Conservation (phyloP, 2,888 invertebrate genomes). For the Acleris laterana region DNA sequence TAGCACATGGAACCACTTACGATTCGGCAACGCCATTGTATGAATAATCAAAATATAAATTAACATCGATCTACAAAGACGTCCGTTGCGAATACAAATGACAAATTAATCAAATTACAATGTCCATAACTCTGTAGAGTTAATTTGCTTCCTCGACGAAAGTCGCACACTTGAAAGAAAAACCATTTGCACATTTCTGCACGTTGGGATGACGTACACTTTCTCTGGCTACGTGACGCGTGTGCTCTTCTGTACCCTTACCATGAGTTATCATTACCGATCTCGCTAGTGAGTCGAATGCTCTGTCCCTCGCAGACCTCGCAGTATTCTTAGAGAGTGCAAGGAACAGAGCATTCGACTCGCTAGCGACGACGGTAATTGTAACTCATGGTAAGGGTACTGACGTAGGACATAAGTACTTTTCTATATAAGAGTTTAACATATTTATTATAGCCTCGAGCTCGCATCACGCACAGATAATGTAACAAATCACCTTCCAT, state of each 20-base stretch:
- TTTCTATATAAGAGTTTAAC: constrained; percentile 30
- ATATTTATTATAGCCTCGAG: constrained; percentile 27
- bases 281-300: too few species aligned
- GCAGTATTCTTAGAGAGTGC: too few species aligned
- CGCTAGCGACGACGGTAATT: too few species aligned
- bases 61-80: too few species aligned
- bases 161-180: constrained; percentile 48
- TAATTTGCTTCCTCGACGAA: constrained; percentile 40
- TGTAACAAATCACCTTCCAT: constrained; percentile 28
- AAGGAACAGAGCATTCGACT: too few species aligned
- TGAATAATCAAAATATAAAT: too few species aligned
- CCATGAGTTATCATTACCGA: too few species aligned
- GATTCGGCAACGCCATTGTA: too few species aligned
- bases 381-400: too few species aligned
- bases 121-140: constrained; percentile 27
- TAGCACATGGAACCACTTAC: too few species aligned
- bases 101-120: constrained; percentile 7
- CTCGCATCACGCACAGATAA: constrained; percentile 21
- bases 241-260: constrained; percentile 4
- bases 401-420: constrained; percentile 25
- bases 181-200: constrained; percentile 58
- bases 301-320: too few species aligned
- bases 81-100: too few species aligned
- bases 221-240: constrained; percentile 48
- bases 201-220: constrained; percentile 62